These are phyloP conservation scores for Pungitius pungitius DNA, from an alignment of 2,113 vertebrate genomes.

Conservation along the genomic window DNA sequence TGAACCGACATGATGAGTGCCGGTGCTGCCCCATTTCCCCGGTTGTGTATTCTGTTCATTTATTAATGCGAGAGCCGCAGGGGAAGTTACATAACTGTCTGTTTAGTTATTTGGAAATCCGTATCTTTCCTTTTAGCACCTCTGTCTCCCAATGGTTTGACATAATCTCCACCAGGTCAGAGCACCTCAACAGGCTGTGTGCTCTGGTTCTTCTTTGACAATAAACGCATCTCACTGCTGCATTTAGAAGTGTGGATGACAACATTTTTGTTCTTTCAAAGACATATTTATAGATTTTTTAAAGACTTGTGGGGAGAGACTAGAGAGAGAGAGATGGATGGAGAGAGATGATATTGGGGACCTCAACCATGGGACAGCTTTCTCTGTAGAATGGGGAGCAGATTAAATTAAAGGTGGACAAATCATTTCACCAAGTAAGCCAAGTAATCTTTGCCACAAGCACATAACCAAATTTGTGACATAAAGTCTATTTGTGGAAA, in stretches of 20 bases:
- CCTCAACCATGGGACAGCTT: slow-evolving; percentile 35
- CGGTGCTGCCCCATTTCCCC: neutral
- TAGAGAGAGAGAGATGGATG: neutral
- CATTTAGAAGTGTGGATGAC: neutral
- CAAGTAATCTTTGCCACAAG: neutral
- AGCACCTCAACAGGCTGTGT: neutral
- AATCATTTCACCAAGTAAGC: neutral
- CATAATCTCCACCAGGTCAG: neutral
- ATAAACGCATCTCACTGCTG: neutral
- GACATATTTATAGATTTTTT: too few relatives aligned
- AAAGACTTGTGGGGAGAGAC: neutral
- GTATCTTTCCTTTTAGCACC: slow-evolving; percentile 43
- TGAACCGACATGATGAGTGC: slow-evolving; percentile 10
- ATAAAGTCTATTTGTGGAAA: neutral
- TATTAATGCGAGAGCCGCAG: slow-evolving; percentile 42
- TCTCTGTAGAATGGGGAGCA: slow-evolving; percentile 19
- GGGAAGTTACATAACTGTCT: slow-evolving; percentile 48
- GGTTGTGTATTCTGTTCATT: slow-evolving; percentile 27
- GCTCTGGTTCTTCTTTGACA: neutral
- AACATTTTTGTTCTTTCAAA: neutral
- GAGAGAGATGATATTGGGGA: slow-evolving; percentile 1
- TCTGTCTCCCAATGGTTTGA: slow-evolving; percentile 16
- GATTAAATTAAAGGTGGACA: slow-evolving; percentile 66
- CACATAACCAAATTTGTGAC: neutral
- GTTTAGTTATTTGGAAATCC: slow-evolving; percentile 56